phyloP scores from a whole-genome alignment of 2,113 vertebrate species.

The Varanus komodoensis region DNA sequence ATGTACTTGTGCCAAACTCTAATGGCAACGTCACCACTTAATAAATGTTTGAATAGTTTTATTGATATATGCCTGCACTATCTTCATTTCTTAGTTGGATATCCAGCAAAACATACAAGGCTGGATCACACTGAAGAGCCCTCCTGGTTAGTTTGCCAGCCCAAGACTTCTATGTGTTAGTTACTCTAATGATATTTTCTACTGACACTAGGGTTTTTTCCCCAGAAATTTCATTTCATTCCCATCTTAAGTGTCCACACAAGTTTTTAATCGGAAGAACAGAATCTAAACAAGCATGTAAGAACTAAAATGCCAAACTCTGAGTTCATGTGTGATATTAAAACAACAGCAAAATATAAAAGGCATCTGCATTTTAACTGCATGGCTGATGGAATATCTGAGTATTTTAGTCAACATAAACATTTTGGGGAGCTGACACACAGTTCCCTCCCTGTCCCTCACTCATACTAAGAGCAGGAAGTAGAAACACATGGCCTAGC shows the following conservation, averaged over 20 bases:
- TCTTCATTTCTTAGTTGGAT: neutral
- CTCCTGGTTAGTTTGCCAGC: neutral
- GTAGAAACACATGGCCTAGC: neutral
- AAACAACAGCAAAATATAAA: neutral
- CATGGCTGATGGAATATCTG: neutral
- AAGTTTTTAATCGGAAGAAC: neutral
- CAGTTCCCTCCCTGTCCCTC: neutral
- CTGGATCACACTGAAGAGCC: neutral
- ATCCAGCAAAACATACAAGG: neutral
- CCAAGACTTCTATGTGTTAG: neutral
- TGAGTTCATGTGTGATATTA: too few species aligned
- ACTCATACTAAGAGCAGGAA: neutral
- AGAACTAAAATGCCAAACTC: neutral
- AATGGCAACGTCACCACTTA: neutral
- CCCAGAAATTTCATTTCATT: neutral
- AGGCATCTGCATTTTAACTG: neutral
- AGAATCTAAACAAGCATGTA: neutral
- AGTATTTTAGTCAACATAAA: neutral
- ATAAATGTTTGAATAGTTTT: neutral
- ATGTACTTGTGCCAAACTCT: neutral
- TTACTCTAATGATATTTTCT: neutral
- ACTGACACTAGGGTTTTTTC: neutral
- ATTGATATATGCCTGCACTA: neutral
- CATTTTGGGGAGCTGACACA: neutral
- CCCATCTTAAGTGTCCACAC: neutral